Evolutionary conservation across 2,797 vertebrate genomes (phyloP).

Genomic region (Strix occidentalis): DNA sequence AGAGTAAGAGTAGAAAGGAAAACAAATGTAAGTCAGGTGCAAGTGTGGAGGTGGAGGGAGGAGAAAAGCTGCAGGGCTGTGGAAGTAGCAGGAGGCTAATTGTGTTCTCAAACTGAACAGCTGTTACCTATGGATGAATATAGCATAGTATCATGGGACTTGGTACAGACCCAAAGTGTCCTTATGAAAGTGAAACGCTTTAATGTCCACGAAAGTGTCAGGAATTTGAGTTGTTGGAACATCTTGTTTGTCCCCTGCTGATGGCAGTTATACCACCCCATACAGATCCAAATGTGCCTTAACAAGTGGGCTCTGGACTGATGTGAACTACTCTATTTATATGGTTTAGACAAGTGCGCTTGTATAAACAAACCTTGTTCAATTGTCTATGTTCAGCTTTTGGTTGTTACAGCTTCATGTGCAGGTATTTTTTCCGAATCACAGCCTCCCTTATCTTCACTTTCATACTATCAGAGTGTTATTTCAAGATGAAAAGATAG

Average conservation of each 20-base stretch:
- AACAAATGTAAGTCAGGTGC: neutral
- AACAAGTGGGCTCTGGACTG: neutral
- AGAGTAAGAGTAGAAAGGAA: neutral
- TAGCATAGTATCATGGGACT: neutral
- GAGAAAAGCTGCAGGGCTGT: neutral
- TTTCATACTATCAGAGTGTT: neutral
- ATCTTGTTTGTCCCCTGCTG: neutral
- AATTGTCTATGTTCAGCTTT: neutral
- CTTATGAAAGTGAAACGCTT: neutral
- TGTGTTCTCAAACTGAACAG: neutral
- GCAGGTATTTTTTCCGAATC: neutral
- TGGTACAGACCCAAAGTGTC: neutral
- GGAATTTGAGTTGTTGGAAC: neutral
- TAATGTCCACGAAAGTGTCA: neutral
- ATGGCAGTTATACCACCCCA: neutral
- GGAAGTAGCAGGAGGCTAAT: neutral
- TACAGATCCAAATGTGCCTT: neutral
- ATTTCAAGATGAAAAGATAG: conserved; percentile 27
- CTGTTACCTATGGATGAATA: neutral
- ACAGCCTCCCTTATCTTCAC: neutral
- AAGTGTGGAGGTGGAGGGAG: neutral
- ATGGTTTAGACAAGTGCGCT: neutral
- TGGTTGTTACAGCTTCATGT: neutral
- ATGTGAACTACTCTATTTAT: neutral
- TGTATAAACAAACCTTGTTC: neutral